Percentiles rank a stretch among this genome's conserved stretches.
These are phyloP conservation scores for Crematogaster levior DNA, from an alignment of 2,888 invertebrate species.

Conservation along the genomic window DNA sequence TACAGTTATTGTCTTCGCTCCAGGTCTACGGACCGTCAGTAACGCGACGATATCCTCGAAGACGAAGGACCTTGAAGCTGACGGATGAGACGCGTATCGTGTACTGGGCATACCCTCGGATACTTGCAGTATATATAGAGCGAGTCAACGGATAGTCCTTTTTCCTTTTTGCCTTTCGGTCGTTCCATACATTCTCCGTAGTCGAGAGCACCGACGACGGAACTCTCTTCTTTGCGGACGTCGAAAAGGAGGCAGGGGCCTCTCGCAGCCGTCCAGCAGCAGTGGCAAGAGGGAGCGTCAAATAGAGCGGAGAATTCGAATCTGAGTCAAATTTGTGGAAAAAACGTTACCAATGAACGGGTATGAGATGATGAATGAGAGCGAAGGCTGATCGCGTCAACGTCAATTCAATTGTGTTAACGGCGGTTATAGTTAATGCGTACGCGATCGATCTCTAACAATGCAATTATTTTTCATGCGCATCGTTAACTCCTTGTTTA, in stretches of 20 bases:
- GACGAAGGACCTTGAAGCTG: constrained; percentile 67
- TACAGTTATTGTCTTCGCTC: constrained; percentile 12
- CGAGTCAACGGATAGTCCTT: constrained; percentile 78
- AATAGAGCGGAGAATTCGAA: constrained; percentile 86
- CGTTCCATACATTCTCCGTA: constrained; percentile 83
- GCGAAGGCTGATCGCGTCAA: constrained; percentile 62
- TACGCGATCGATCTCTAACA: neutral
- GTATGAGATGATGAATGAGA: constrained; percentile 64
- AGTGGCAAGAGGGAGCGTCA: constrained; percentile 82
- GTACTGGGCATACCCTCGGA: constrained; percentile 82
- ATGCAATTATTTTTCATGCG: constrained; percentile 15
- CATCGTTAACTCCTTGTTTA: neutral
- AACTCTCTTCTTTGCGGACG: constrained; percentile 76
- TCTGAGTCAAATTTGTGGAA: constrained; percentile 83
- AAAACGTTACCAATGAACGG: constrained; percentile 41
- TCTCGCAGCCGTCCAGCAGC: constrained; percentile 53
- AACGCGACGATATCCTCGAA: constrained; percentile 45
- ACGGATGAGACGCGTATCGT: constrained; percentile 76
- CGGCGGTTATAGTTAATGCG: neutral
- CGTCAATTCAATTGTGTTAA: constrained; percentile 27
- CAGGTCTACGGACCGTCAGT: constrained; percentile 37
- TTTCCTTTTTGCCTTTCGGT: constrained; percentile 83
- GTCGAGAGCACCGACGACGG: constrained; percentile 71
- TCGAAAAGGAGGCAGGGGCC: constrained; percentile 64
- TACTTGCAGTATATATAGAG: constrained; percentile 85